These are phyloP conservation scores for Raphicerus campestris DNA, from an alignment of 2,113 vertebrate species.

Conservation along the genomic window DNA sequence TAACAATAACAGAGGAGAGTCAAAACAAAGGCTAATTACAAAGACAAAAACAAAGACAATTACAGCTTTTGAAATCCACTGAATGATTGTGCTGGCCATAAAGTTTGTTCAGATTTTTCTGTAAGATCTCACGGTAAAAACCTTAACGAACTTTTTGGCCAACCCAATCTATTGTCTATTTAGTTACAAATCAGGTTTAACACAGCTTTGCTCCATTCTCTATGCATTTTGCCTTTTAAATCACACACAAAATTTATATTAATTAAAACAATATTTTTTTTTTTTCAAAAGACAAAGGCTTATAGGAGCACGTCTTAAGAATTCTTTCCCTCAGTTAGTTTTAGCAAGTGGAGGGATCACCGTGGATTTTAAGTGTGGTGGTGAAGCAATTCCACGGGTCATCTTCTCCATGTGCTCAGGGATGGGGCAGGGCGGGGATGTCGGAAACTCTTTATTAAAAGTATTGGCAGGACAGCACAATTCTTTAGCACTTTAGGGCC, in stretches of 20 bases:
- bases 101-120: background rate
- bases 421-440: background rate
- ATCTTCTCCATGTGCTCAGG: conserved; percentile 68
- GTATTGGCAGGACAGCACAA: background rate
- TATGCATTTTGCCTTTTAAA: background rate
- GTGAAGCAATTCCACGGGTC: conserved; percentile 57
- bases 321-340: background rate
- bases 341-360: conserved; percentile 54
- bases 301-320: background rate
- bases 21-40: background rate
- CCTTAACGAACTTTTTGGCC: background rate
- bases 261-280: background rate
- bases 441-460: background rate
- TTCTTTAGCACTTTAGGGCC: conserved; percentile 56
- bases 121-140: background rate
- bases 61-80: background rate
- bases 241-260: conserved; percentile 12
- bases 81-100: background rate
- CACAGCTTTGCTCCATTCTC: background rate
- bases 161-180: background rate
- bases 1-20: background rate
- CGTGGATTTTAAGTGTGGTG: conserved; percentile 39
- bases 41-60: background rate
- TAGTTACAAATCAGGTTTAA: conserved; percentile 2
- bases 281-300: background rate